Evolutionary conservation across 2,888 invertebrate genomes (phyloP).

Genomic region (Auanema freiburgensis): DNA sequence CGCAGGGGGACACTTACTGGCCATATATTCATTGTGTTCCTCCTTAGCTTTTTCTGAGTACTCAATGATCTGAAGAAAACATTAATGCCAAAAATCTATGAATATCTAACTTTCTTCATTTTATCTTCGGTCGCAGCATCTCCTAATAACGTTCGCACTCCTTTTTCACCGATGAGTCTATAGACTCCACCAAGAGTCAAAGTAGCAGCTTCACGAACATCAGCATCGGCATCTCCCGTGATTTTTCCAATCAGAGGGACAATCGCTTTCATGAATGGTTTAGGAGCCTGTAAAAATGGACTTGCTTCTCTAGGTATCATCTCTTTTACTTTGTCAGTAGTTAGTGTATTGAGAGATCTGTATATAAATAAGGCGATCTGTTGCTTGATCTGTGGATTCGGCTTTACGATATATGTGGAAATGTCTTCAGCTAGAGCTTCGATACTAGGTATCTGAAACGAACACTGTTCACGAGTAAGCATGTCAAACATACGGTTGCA

Average conservation of each 20-base stretch:
- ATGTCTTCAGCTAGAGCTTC: constrained; percentile 75
- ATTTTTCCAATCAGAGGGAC: constrained; percentile 51
- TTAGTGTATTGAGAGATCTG: constrained; percentile 32
- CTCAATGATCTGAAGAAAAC: constrained; percentile 28
- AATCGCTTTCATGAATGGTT: constrained; percentile 67
- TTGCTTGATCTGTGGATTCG: constrained; percentile 67
- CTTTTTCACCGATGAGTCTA: constrained; percentile 89
- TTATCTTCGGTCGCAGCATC: constrained; percentile 77
- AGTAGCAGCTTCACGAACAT: constrained; percentile 86
- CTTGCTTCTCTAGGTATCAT: no score
- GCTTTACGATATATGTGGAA: constrained; percentile 76
- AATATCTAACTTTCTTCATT: constrained; percentile 32
- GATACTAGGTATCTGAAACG: constrained; percentile 42
- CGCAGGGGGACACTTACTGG: constrained; percentile 22
- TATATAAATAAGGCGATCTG: constrained; percentile 62
- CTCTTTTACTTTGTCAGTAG: constrained; percentile 22
- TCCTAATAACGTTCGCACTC: constrained; percentile 80
- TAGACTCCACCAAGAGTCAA: constrained; percentile 90
- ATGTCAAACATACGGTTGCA: constrained; percentile 71
- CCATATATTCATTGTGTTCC: neutral
- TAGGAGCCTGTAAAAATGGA: constrained; percentile 43
- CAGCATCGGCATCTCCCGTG: constrained; percentile 68
- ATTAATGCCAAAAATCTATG: neutral
- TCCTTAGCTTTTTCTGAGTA: neutral
- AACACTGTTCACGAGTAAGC: no score